Evolutionary conservation across 2,888 invertebrate genomes (phyloP).

Genomic region (Netelia inedita): DNA sequence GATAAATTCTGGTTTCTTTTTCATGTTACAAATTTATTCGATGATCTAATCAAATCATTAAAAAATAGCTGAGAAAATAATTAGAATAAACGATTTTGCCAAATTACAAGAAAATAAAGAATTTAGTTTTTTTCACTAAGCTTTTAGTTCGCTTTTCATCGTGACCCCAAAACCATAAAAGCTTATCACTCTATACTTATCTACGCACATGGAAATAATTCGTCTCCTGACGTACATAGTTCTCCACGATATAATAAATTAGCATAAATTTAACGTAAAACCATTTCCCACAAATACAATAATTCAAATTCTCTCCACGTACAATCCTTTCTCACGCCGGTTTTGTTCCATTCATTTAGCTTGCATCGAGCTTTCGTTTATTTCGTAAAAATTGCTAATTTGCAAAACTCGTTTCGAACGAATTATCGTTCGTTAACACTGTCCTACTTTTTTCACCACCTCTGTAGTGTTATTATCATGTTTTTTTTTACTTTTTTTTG

Average conservation of each 20-base stretch:
- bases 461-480: background rate
- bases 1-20: too few species aligned
- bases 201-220: background rate
- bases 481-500: background rate
- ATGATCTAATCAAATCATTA: background rate
- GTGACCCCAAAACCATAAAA: conserved; percentile 3
- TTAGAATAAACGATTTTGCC: background rate
- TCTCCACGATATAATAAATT: background rate
- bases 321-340: background rate
- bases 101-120: background rate
- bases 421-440: conserved; percentile 2
- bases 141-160: background rate
- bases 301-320: too few species aligned
- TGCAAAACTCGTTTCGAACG: background rate
- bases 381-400: background rate
- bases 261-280: background rate
- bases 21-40: too few species aligned
- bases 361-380: too few species aligned
- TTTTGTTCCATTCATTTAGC: background rate
- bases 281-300: too few species aligned
- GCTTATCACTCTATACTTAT: background rate
- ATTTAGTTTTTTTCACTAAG: background rate
- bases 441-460: background rate
- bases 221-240: background rate
- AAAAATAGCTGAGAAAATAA: too few species aligned